Base-by-base conservation (phyloP, 2,113 vertebrate genomes). In the Dipodomys spectabilis region DNA sequence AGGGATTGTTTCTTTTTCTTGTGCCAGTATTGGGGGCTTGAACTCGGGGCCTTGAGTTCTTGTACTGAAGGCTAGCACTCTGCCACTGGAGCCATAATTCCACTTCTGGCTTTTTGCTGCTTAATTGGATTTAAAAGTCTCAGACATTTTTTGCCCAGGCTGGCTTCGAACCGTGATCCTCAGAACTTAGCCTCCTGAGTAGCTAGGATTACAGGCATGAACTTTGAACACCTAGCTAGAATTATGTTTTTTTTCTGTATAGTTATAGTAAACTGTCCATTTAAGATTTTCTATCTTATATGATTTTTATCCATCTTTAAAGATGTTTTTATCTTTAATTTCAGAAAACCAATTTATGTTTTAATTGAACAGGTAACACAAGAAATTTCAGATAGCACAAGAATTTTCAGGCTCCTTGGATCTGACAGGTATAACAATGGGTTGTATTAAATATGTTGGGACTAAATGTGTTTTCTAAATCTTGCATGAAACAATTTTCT, bases 331-430 rank as follows among this genome's bases (percentile, higher is more conserved):
- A 45, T 77, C n/a, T 93, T 94, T 88, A 93, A 92, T 89, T 96
- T 92, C 60, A 95, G 30, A 88, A 96, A 77, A 82, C 92, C 86
- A 93, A 88, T 91, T 49, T 93, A 3, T 80, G 71, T 97, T 45
- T 97, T 93, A 96, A 68, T 96, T 92, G 35, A 92, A 96, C 96
- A 99, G 99, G 99, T 99, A 98, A 99, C 99, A 32, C 99, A 99
- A 97, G 99, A 99, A 98, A 99, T 99, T 98, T 99, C 99, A 27
- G 99, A 99, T 97, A 99, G 97, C 97, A 99, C 99, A 4, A 99
- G 99, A 95, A 99, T 99, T 98, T 99, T 99, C 98, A 99, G 99
- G 98, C 99, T 99, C 95, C 98, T 99, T 98, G 99, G 99, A 97
- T 99, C 99, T 95, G 99, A 99, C 99, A 99, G 99, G 99, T 99